These are phyloP conservation scores for Daboia siamensis DNA, from an alignment of 2,113 vertebrate genomes.

Conservation along the genomic window DNA sequence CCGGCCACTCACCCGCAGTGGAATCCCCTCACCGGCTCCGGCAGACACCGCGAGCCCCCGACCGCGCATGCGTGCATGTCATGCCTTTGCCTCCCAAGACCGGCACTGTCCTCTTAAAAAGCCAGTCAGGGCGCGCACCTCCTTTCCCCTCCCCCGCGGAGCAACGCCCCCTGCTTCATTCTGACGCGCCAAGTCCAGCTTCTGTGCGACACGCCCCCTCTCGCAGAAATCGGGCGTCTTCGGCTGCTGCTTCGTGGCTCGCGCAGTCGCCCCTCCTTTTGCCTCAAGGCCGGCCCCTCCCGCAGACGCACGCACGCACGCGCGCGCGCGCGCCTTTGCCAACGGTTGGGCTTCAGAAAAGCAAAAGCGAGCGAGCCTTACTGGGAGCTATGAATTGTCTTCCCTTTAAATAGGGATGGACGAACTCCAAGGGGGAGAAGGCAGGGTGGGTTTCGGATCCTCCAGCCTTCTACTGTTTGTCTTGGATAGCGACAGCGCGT, in stretches of 20 bases:
- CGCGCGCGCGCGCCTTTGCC: neutral
- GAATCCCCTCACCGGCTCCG: slow-evolving; percentile 20
- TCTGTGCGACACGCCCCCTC: no score
- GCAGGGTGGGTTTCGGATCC: no score
- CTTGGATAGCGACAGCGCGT: neutral
- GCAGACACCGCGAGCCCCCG: fast-evolving
- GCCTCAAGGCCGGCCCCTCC: no score
- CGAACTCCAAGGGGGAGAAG: neutral
- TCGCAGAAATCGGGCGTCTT: neutral
- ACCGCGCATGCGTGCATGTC: neutral
- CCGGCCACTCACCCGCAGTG: neutral
- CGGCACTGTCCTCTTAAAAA: neutral
- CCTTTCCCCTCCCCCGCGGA: no score
- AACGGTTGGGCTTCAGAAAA: neutral
- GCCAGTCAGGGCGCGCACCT: neutral
- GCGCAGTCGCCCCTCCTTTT: neutral
- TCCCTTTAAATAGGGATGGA: neutral
- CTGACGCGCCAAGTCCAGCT: neutral
- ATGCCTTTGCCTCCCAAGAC: no score
- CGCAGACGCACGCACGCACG: neutral
- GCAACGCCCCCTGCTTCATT: neutral
- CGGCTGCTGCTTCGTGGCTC: no score
- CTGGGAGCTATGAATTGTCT: no score
- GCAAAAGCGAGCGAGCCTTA: neutral
- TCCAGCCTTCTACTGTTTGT: neutral